phyloP scores from a whole-genome alignment of 2,113 vertebrate genomes.

The Rhinolophus ferrumequinum region DNA sequence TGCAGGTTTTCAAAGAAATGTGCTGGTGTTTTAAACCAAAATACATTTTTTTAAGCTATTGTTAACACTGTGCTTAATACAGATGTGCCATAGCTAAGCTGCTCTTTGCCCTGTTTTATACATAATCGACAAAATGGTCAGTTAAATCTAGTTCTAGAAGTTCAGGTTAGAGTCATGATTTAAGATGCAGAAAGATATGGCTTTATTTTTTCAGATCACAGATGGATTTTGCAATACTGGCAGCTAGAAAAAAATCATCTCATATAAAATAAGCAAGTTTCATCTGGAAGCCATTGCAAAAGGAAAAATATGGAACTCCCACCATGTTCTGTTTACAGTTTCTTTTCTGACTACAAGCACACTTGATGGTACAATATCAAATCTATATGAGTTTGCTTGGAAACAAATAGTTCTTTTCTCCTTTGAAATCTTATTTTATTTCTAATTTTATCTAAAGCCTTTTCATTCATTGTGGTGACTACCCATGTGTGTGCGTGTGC shows the following conservation, averaged over 20 bases:
- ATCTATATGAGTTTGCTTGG: neutral
- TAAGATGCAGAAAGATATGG: conserved; percentile 39
- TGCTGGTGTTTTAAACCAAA: neutral
- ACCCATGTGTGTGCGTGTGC: neutral
- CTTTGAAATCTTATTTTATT: conserved; percentile 44
- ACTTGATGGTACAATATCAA: neutral
- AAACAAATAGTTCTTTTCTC: neutral
- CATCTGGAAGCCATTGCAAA: conserved; percentile 68
- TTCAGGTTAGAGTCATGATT: conserved; percentile 49
- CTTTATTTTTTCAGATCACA: conserved; percentile 53
- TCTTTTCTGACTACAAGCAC: neutral
- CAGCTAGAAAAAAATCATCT: conserved; percentile 40
- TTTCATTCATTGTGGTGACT: neutral
- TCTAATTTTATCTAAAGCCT: neutral
- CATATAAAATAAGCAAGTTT: conserved; percentile 69
- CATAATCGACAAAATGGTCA: conserved; percentile 30
- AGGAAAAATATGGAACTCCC: conserved; percentile 20
- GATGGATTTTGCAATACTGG: conserved; percentile 58
- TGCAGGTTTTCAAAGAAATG: neutral
- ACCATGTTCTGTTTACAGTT: conserved; percentile 20
- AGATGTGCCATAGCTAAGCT: conserved; percentile 9
- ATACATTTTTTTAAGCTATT: conserved; percentile 14
- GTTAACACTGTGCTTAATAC: neutral
- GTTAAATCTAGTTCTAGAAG: conserved; percentile 1
- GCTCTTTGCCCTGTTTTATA: neutral